Evolutionary conservation across 2,888 invertebrate species (phyloP).

Genomic region (Pardosa pseudoannulata): DNA sequence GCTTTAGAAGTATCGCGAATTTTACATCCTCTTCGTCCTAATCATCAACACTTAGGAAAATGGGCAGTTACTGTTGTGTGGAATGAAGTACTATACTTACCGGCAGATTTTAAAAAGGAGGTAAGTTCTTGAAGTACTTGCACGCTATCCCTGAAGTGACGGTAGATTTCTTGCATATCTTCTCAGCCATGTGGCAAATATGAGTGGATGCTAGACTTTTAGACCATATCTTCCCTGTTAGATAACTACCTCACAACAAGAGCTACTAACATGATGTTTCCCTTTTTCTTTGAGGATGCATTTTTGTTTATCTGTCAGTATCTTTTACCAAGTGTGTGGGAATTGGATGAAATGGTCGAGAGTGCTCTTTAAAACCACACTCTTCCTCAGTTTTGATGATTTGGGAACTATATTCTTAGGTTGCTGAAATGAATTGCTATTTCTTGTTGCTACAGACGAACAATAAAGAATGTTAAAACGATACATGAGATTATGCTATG

Average conservation of each 20-base stretch:
- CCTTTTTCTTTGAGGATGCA: no score
- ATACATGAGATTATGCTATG: no score
- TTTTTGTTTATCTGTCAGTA: not conserved
- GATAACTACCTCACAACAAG: not conserved
- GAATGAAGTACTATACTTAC: not conserved
- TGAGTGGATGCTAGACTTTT: not conserved
- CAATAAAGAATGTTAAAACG: no score
- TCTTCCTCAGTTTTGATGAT: no score
- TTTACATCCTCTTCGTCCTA: not conserved
- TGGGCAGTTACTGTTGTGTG: not conserved
- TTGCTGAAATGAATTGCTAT: no score
- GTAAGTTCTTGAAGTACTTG: not conserved
- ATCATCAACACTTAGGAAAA: not conserved
- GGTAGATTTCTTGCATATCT: not conserved
- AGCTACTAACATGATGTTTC: no score
- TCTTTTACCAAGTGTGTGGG: not conserved
- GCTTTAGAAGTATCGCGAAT: no score
- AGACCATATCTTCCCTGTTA: not conserved
- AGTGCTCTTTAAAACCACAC: no score
- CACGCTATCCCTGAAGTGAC: not conserved
- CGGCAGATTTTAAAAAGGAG: not conserved
- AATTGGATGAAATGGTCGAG: no score
- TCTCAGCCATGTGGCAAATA: not conserved
- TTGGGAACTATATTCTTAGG: no score
- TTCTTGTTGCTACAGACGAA: no score